Conservation (phyloP, 2,888 invertebrate species). For the Calephelis perditalis region DNA sequence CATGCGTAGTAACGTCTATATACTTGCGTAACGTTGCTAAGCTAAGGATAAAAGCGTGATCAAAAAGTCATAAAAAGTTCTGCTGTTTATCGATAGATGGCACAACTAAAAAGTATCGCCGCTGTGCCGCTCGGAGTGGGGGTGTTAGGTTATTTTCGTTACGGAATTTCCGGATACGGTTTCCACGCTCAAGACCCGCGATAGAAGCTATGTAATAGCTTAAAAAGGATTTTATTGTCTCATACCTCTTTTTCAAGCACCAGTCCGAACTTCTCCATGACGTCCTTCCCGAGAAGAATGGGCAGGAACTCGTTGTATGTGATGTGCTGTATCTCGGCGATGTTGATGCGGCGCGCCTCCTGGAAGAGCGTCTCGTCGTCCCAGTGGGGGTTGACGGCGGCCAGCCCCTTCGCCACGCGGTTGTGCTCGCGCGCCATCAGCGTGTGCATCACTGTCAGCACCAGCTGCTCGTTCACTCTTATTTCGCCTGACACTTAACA, state of each 20-base stretch:
- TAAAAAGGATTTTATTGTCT: slow-evolving; percentile 13
- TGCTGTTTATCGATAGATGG: too few species aligned
- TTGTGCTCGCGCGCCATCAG: slow-evolving; percentile 95
- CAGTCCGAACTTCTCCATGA: slow-evolving; percentile 94
- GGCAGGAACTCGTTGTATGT: slow-evolving; percentile 95
- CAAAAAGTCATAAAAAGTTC: too few species aligned
- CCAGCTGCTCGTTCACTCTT: slow-evolving; percentile 93
- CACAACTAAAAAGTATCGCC: too few species aligned
- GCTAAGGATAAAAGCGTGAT: too few species aligned
- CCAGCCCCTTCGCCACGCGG: slow-evolving; percentile 85
- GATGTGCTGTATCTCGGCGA: slow-evolving; percentile 92
- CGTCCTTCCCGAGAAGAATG: slow-evolving; percentile 91
- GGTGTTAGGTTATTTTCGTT: too few species aligned
- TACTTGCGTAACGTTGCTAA: too few species aligned
- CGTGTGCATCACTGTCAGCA: slow-evolving; percentile 94
- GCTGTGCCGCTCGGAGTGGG: too few species aligned
- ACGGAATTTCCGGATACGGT: too few species aligned
- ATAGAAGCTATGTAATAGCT: slow-evolving; percentile 14
- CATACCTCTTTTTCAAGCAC: slow-evolving; percentile 86
- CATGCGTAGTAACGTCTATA: too few species aligned
- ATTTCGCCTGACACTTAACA: slow-evolving; percentile 83
- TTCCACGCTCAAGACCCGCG: too few species aligned
- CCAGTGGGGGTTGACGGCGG: slow-evolving; percentile 93
- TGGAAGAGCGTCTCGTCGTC: slow-evolving; percentile 95
- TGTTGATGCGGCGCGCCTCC: slow-evolving; percentile 89